These are phyloP conservation scores for Campoletis sonorensis DNA, from an alignment of 1,140 invertebrate species.

Conservation along the genomic window DNA sequence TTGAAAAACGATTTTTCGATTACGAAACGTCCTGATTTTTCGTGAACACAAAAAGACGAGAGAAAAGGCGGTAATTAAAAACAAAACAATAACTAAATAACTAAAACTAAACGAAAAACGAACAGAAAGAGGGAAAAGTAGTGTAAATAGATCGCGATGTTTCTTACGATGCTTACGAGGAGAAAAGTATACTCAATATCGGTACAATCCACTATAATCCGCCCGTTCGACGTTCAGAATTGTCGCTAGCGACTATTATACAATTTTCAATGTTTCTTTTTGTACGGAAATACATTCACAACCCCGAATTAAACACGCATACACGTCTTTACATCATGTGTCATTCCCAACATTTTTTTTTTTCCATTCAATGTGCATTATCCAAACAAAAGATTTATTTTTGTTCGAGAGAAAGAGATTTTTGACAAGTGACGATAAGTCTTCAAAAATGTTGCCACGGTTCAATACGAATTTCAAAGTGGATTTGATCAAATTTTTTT, in stretches of 20 bases:
- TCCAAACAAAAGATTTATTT: too few species aligned
- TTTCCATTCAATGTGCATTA: too few species aligned
- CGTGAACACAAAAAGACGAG: background rate
- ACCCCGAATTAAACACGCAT: background rate
- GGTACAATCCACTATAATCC: constrained; percentile 55
- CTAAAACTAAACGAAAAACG: background rate
- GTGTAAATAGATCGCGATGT: constrained; percentile 42
- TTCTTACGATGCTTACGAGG: constrained; percentile 43
- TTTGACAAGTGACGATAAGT: too few species aligned
- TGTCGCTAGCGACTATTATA: constrained; percentile 34
- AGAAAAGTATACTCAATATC: constrained; percentile 48
- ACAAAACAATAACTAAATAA: background rate
- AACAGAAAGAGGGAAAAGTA: background rate
- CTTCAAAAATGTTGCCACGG: too few species aligned
- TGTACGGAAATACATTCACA: constrained; percentile 1
- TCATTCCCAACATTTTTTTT: too few species aligned
- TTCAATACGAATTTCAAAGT: too few species aligned
- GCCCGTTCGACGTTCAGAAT: constrained; percentile 53
- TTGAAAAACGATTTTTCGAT: background rate
- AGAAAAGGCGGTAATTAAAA: background rate
- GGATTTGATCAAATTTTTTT: too few species aligned
- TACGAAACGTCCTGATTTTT: background rate
- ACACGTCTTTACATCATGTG: background rate
- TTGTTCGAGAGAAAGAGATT: too few species aligned
- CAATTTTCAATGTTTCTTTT: constrained; percentile 28